Evolutionary conservation across 2,113 vertebrate species (phyloP).

Genomic region (Alaudala cheleensis): DNA sequence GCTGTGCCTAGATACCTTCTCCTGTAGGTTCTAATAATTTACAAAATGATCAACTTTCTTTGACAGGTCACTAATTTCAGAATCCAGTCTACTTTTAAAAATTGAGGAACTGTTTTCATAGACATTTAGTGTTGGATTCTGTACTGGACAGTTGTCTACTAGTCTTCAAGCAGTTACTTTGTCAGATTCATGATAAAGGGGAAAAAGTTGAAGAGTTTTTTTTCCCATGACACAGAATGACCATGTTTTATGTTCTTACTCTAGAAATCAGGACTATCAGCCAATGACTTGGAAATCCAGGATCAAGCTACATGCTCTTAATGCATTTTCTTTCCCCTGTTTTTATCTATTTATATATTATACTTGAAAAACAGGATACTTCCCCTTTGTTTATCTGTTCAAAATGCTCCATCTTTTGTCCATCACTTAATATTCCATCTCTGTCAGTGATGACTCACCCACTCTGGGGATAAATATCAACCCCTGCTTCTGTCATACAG

Average conservation of each 20-base stretch:
- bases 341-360: not conserved
- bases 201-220: not conserved
- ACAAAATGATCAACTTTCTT: not conserved
- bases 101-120: not conserved
- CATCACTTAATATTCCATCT: not conserved
- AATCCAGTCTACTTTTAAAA: not conserved
- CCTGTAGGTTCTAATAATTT: not conserved
- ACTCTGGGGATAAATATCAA: not conserved
- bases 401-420: not conserved
- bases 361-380: not conserved
- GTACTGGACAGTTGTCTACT: not conserved
- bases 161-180: not conserved
- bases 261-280: not conserved
- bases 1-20: not conserved
- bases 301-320: not conserved
- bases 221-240: not conserved
- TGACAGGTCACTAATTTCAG: not conserved
- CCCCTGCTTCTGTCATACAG: not conserved
- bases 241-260: not conserved
- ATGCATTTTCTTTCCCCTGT: not conserved
- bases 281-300: not conserved
- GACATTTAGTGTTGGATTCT: not conserved
- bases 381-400: not conserved
- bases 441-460: not conserved
- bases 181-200: not conserved